A percentile compares a stretch with the other conserved stretches of the same genome.
phyloP scores from a whole-genome alignment of 2,113 vertebrate species.

The Galemys pyrenaicus region DNA sequence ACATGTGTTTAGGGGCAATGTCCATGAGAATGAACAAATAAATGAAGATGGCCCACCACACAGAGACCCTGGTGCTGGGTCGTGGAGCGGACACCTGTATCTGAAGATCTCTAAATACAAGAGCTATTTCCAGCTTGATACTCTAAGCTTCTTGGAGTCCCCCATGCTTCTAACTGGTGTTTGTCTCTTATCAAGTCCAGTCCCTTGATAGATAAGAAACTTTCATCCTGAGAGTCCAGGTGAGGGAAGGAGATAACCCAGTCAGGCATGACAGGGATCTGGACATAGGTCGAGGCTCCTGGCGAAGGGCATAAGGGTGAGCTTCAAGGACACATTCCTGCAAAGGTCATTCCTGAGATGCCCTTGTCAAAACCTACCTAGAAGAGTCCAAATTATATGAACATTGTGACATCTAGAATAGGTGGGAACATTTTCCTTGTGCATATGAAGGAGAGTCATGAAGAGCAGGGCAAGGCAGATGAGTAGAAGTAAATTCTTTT shows the following conservation, averaged over 20 bases:
- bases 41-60: neutral
- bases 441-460: neutral
- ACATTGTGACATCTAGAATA: neutral
- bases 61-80: neutral
- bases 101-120: neutral
- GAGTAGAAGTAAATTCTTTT: neutral
- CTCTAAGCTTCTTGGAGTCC: neutral
- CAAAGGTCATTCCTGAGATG: neutral
- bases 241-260: neutral
- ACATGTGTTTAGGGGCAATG: neutral
- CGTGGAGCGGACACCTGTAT: rapidly evolving
- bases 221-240: neutral
- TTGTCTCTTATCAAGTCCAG: neutral
- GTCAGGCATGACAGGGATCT: neutral
- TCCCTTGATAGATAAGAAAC: constrained; percentile 23
- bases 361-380: neutral
- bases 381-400: neutral
- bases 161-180: neutral
- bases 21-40: too few relatives aligned
- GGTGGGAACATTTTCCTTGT: neutral
- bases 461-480: neutral
- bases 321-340: neutral
- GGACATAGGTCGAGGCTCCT: neutral
- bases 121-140: neutral
- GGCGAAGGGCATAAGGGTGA: neutral